A percentile compares a stretch with the other conserved stretches of the same genome.
Evolutionary conservation across 2,888 invertebrate genomes (phyloP).

Genomic region (Adineta ricciae): DNA sequence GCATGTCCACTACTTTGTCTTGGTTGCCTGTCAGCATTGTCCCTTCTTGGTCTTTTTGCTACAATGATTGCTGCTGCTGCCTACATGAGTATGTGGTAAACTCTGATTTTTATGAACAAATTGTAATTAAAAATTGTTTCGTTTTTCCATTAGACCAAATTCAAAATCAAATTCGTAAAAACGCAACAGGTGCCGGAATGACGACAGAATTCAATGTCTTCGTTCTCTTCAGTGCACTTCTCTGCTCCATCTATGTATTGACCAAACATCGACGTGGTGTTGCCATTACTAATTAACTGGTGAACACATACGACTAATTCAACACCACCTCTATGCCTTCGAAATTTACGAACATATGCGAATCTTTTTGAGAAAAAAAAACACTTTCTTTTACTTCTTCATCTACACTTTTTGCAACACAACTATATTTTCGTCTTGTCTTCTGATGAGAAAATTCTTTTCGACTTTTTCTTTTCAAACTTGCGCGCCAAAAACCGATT

Average conservation of each 20-base stretch:
- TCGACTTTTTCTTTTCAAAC: not conserved
- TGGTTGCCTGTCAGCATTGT: not conserved
- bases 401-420: not conserved
- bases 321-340: not conserved
- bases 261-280: not conserved
- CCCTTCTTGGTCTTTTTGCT: not conserved
- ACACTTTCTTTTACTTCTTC: not conserved
- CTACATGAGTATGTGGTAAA: constrained; percentile 1
- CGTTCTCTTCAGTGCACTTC: not conserved
- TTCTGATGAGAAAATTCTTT: not conserved
- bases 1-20: not conserved
- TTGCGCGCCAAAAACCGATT: not conserved
- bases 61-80: constrained; percentile 7
- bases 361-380: not conserved
- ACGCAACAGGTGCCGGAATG: not conserved
- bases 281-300: not conserved
- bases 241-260: not conserved
- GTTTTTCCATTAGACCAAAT: not conserved
- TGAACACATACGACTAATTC: not conserved
- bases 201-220: not conserved
- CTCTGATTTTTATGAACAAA: no score
- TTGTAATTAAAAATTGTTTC: not conserved
- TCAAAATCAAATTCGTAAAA: not conserved
- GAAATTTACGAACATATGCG: not conserved
- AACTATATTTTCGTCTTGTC: not conserved